These are phyloP conservation scores for Balanococcus diminutus DNA, from an alignment of 2,888 invertebrate species.

Conservation along the genomic window DNA sequence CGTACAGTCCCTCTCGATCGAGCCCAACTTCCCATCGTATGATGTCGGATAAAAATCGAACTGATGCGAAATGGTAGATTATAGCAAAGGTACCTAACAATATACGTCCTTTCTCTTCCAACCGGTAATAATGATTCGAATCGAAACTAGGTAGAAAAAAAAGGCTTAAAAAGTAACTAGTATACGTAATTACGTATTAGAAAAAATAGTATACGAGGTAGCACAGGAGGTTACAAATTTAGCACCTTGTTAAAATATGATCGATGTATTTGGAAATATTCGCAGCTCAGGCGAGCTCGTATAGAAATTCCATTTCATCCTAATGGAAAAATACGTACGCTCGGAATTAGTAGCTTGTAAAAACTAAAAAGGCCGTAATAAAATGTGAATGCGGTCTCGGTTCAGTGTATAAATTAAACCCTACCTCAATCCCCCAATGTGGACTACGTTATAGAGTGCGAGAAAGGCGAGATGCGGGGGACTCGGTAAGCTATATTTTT, in stretches of 20 bases:
- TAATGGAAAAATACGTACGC: background rate
- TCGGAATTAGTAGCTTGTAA: background rate
- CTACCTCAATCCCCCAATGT: too few relatives aligned
- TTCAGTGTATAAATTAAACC: background rate
- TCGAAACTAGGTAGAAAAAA: background rate
- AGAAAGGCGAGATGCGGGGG: background rate
- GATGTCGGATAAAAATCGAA: background rate
- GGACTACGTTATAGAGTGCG: too few relatives aligned
- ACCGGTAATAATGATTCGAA: too few relatives aligned
- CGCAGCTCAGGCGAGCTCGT: background rate
- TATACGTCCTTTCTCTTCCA: too few relatives aligned
- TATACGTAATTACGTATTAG: too few relatives aligned
- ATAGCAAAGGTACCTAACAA: too few relatives aligned
- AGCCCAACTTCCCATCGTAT: background rate
- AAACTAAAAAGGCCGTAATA: background rate
- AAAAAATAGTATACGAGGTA: background rate
- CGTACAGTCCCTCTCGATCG: background rate
- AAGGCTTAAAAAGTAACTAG: background rate
- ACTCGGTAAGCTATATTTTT: background rate
- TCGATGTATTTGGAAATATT: background rate
- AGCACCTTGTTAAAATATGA: conserved; percentile 5
- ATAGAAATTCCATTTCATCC: background rate
- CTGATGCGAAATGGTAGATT: background rate
- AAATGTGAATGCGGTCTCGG: background rate
- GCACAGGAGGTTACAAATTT: background rate